Conservation (phyloP, 2,113 vertebrate genomes). For the Panthera tigris region DNA sequence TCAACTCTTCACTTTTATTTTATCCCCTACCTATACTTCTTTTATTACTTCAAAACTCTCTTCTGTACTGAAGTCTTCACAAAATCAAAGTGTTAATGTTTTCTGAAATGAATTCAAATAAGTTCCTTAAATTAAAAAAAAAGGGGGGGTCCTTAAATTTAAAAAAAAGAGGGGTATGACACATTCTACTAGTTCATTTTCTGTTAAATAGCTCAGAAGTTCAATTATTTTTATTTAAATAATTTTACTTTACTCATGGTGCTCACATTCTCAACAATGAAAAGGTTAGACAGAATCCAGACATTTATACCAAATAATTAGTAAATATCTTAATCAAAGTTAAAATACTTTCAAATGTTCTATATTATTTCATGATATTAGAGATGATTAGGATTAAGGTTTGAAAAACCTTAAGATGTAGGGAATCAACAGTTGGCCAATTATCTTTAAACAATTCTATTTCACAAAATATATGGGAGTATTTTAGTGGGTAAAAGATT, state of each 20-base stretch:
- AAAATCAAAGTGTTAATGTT: not conserved
- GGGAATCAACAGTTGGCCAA: not conserved
- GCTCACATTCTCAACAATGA: not conserved
- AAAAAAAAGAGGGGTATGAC: not conserved
- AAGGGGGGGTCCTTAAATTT: not conserved
- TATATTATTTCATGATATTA: not conserved
- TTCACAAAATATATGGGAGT: not conserved
- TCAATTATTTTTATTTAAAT: constrained; percentile 20
- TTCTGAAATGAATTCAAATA: not conserved
- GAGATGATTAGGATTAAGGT: not conserved
- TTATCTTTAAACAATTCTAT: not conserved
- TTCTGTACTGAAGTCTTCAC: not conserved
- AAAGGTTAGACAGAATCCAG: not conserved
- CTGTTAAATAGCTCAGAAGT: not conserved
- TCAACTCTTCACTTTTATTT: not conserved
- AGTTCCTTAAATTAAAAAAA: not conserved
- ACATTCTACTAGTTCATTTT: not conserved
- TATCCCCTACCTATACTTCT: not conserved
- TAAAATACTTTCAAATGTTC: not conserved
- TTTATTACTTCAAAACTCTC: not conserved
- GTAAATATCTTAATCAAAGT: not conserved
- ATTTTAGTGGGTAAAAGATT: too few species aligned
- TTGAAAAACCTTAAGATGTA: not conserved
- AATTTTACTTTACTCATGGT: not conserved
- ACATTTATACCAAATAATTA: not conserved